Conservation (phyloP, 2,888 invertebrate species). For the Mylabris sibirica region DNA sequence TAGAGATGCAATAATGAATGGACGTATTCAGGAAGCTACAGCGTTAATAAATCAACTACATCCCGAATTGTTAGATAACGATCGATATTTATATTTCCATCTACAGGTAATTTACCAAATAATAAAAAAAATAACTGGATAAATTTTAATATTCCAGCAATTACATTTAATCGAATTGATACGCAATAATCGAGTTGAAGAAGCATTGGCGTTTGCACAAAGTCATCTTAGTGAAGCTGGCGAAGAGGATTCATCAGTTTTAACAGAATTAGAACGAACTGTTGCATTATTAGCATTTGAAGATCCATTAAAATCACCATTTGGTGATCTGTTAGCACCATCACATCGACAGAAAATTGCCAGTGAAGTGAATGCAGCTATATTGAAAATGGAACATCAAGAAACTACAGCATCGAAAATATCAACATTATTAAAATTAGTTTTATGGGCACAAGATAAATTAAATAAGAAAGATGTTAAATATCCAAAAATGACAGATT, state of each 20-base stretch:
- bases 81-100: constrained; percentile 94
- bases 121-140: too few species aligned
- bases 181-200: constrained; percentile 83
- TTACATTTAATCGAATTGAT: constrained; percentile 89
- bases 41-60: constrained; percentile 92
- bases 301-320: constrained; percentile 93
- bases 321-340: constrained; percentile 90
- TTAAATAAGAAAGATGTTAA: constrained; percentile 93
- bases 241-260: constrained; percentile 77
- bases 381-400: constrained; percentile 90
- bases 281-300: constrained; percentile 96
- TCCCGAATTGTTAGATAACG: constrained; percentile 93
- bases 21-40: constrained; percentile 92
- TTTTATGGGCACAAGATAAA: constrained; percentile 96
- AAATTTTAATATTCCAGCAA: constrained; percentile 68
- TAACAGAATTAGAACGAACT: constrained; percentile 88
- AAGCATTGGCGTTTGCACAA: constrained; percentile 89
- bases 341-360: constrained; percentile 97
- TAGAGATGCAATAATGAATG: constrained; percentile 91
- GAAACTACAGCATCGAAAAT: constrained; percentile 91
- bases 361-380: constrained; percentile 97
- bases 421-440: constrained; percentile 88
- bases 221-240: constrained; percentile 89
- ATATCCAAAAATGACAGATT: constrained; percentile 94
- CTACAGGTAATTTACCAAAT: constrained; percentile 72